These are phyloP conservation scores for Smutsia gigantea DNA, from an alignment of 2,797 vertebrate genomes.

Conservation along the genomic window DNA sequence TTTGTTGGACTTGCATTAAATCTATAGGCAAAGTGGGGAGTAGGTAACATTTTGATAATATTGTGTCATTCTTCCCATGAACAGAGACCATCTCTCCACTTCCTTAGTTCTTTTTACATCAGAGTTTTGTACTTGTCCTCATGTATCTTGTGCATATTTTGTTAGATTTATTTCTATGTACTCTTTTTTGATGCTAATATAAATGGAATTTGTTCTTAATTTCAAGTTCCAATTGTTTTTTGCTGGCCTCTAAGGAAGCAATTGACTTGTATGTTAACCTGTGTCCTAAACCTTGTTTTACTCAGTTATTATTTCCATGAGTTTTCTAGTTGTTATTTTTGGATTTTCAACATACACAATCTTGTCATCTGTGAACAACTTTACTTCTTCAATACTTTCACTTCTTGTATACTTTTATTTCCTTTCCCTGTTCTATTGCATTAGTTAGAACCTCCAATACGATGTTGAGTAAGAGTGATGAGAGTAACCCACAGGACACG, in stretches of 20 bases:
- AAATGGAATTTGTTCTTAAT: background rate
- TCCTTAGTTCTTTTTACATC: background rate
- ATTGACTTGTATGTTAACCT: background rate
- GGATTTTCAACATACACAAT: background rate
- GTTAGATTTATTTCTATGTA: background rate
- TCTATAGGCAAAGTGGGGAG: background rate
- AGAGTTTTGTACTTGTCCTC: background rate
- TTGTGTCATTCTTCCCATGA: background rate
- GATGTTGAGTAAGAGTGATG: background rate
- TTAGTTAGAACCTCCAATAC: background rate
- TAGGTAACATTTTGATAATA: background rate
- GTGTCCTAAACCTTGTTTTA: background rate
- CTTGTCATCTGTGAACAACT: background rate
- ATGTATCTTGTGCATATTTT: background rate
- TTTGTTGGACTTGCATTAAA: background rate
- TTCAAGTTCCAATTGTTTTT: background rate
- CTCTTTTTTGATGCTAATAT: background rate
- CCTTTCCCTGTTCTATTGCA: background rate
- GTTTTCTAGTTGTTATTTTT: background rate
- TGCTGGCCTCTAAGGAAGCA: background rate
- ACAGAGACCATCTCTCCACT: background rate
- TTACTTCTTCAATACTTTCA: background rate
- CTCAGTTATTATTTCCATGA: background rate
- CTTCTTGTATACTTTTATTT: background rate
- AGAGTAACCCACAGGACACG: background rate